phyloP scores from a whole-genome alignment of 2,888 invertebrate species.

The Nymphalis c-album region DNA sequence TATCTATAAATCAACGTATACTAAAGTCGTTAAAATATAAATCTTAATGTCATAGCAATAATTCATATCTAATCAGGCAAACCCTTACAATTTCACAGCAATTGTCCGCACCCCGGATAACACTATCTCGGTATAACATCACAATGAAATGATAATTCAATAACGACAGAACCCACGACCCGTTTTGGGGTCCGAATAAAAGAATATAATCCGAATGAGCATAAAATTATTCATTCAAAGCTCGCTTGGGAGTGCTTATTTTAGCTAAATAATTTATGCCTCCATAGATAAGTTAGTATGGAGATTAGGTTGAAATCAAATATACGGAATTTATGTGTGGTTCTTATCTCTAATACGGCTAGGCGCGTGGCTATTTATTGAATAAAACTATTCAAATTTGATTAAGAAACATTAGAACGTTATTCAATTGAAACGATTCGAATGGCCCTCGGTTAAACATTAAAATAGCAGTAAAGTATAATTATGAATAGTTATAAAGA shows the following conservation, averaged over 20 bases:
- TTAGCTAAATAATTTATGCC: constrained; percentile 68
- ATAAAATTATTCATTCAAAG: constrained; percentile 68
- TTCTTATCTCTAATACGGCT: constrained; percentile 62
- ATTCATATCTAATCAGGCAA: constrained; percentile 64
- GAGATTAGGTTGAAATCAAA: constrained; percentile 70
- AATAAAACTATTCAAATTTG: constrained; percentile 61
- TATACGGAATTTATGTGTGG: constrained; percentile 67
- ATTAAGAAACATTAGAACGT: constrained; percentile 57
- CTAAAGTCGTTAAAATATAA: background rate
- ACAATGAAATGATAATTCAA: constrained; percentile 80
- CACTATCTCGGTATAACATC: constrained; percentile 68
- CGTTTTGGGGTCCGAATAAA: constrained; percentile 64
- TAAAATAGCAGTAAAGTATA: constrained; percentile 33
- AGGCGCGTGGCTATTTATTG: constrained; percentile 66
- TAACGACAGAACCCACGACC: constrained; percentile 71
- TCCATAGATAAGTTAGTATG: constrained; percentile 56
- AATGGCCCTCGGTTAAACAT: constrained; percentile 27
- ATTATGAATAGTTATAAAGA: constrained; percentile 33
- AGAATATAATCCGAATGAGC: constrained; percentile 67
- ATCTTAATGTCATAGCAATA: constrained; percentile 52
- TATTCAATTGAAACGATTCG: constrained; percentile 46
- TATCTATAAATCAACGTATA: background rate
- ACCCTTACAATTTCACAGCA: constrained; percentile 69
- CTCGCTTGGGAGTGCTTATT: constrained; percentile 64
- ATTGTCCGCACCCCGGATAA: constrained; percentile 66